These are phyloP conservation scores for Rhizoglyphus robini DNA, from an alignment of 1,140 invertebrate genomes.

Conservation along the genomic window DNA sequence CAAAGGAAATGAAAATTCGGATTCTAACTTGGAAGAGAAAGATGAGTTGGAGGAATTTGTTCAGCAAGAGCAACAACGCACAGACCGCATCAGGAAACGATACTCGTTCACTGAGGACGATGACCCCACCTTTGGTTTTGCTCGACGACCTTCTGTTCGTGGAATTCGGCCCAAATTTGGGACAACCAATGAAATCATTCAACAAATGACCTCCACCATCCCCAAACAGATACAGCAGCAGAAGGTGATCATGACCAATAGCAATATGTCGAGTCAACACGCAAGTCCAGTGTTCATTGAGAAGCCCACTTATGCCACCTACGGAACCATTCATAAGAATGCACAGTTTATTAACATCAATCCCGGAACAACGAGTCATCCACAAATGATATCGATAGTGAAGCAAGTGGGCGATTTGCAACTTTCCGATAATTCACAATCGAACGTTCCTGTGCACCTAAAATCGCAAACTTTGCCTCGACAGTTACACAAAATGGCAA, in stretches of 20 bases:
- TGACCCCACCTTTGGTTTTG: slow-evolving; percentile 69
- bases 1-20: neutral
- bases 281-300: neutral
- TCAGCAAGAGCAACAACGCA: slow-evolving; percentile 60
- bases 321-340: neutral
- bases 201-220: slow-evolving; percentile 52
- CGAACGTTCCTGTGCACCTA: neutral
- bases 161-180: slow-evolving; percentile 53
- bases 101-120: slow-evolving; percentile 44
- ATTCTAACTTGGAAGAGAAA: neutral
- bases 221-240: neutral
- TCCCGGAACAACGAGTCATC: neutral
- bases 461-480: slow-evolving; percentile 7
- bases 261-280: neutral
- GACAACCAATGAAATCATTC: slow-evolving; percentile 59
- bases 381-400: slow-evolving; percentile 11
- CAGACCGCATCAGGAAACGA: slow-evolving; percentile 60
- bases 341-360: neutral
- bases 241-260: neutral
- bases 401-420: slow-evolving; percentile 3
- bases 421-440: neutral
- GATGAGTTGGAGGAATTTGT: slow-evolving; percentile 70
- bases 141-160: slow-evolving; percentile 64
- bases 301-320: neutral
- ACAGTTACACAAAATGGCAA: neutral